phyloP scores from a whole-genome alignment of 2,797 vertebrate species.

The Lutjanus argentimaculatus region DNA sequence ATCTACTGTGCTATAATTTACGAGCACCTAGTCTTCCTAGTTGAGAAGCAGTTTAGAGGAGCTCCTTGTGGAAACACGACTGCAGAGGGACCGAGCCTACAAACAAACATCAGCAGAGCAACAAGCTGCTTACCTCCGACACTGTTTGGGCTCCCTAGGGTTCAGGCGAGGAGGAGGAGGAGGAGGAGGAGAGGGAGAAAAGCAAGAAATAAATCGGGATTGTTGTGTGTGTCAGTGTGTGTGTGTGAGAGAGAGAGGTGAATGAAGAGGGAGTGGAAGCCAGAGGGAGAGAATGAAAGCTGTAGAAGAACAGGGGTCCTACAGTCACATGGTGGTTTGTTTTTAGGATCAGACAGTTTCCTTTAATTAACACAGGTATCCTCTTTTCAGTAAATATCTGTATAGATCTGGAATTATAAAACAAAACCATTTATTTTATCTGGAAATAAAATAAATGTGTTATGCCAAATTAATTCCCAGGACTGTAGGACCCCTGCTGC shows the following conservation, averaged over 20 bases:
- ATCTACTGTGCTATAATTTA: neutral
- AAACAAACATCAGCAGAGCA: slow-evolving; percentile 38
- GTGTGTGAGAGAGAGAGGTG: neutral
- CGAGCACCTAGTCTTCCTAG: too few relatives aligned
- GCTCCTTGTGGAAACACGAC: neutral
- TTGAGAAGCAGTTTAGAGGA: neutral
- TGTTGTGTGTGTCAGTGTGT: slow-evolving; percentile 1
- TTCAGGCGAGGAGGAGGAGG: slow-evolving; percentile 36
- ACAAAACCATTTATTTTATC: too few relatives aligned
- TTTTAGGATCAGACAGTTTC: neutral
- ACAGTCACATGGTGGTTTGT: slow-evolving; percentile 3
- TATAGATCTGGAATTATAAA: neutral
- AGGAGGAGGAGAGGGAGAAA: slow-evolving; percentile 50
- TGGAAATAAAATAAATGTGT: too few relatives aligned
- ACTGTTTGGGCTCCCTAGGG: slow-evolving; percentile 83
- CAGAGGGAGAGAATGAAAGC: neutral
- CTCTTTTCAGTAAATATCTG: too few relatives aligned
- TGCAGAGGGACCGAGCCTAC: slow-evolving; percentile 15
- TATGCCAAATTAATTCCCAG: neutral
- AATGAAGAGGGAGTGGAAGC: slow-evolving; percentile 36
- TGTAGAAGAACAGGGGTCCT: neutral
- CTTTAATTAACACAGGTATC: neutral
- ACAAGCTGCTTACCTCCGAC: slow-evolving; percentile 81
- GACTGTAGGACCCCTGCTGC: slow-evolving; percentile 36
- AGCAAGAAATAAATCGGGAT: slow-evolving; percentile 65